A percentile compares a stretch with the other conserved stretches of the same genome.
These are phyloP conservation scores for Chorisops tibialis DNA, from an alignment of 2,888 invertebrate species.

Conservation along the genomic window DNA sequence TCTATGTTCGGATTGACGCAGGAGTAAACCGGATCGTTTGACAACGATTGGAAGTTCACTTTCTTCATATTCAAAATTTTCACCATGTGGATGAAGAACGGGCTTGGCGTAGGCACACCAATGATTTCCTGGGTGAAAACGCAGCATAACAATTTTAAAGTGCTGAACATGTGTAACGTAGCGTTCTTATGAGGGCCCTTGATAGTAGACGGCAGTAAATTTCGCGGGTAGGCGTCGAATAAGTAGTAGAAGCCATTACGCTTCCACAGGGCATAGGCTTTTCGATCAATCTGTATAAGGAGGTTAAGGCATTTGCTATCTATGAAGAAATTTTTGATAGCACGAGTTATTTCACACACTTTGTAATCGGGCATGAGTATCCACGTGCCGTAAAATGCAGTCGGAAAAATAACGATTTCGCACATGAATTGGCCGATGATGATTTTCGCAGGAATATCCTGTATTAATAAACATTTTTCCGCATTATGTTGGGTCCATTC, in stretches of 20 bases:
- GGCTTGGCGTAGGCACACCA: constrained; percentile 43
- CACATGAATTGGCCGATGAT: constrained; percentile 45
- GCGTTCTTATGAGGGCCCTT: not conserved
- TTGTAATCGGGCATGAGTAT: constrained; percentile 42
- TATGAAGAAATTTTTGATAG: constrained; percentile 39
- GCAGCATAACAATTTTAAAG: constrained; percentile 42
- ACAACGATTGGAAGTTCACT: not conserved
- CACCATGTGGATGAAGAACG: constrained; percentile 41
- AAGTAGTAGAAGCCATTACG: constrained; percentile 44
- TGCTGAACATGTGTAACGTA: constrained; percentile 41
- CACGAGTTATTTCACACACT: constrained; percentile 40
- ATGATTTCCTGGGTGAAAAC: constrained; percentile 44
- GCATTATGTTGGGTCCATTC: constrained; percentile 42
- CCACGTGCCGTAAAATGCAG: constrained; percentile 39
- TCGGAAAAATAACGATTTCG: constrained; percentile 36
- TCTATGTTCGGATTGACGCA: not conserved
- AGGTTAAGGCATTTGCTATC: constrained; percentile 37
- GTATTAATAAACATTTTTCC: constrained; percentile 39
- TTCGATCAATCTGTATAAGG: constrained; percentile 45
- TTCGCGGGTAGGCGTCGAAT: constrained; percentile 44
- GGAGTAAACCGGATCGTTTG: not conserved
- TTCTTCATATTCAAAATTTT: constrained; percentile 13
- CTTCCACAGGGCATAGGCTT: constrained; percentile 46
- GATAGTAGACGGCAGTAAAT: not conserved
- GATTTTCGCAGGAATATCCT: constrained; percentile 43